A percentile compares a stretch with the other conserved stretches of the same genome.
Conservation (phyloP, 2,113 vertebrate species). For the Ptyas mucosa region DNA sequence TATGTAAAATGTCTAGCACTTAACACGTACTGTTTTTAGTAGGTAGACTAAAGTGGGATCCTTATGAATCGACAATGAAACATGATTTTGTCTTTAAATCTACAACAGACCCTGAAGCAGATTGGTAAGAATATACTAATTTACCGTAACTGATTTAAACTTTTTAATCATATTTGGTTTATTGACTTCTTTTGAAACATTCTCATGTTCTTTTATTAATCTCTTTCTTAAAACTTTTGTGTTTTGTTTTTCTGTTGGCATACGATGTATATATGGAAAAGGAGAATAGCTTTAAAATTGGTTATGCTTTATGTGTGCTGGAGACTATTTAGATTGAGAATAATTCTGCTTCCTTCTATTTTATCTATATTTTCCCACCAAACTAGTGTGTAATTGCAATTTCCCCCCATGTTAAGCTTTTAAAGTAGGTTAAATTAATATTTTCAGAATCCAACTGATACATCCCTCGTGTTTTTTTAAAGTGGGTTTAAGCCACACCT, state of each 20-base stretch:
- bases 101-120: constrained; percentile 32
- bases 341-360: neutral
- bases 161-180: neutral
- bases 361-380: neutral
- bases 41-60: constrained; percentile 66
- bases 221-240: neutral
- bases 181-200: neutral
- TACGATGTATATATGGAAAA: neutral
- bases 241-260: neutral
- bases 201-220: neutral
- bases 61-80: constrained; percentile 74
- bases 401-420: neutral
- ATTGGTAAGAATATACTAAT: constrained; percentile 59
- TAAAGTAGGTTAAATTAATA: neutral
- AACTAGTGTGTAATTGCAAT: neutral
- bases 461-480: neutral
- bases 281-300: neutral
- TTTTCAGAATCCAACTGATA: neutral
- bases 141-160: neutral
- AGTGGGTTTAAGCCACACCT: neutral
- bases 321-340: neutral
- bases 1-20: neutral
- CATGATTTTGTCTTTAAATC: constrained; percentile 66
- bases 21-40: constrained; percentile 34
- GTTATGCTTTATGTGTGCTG: neutral